phyloP scores from a whole-genome alignment of 2,888 invertebrate genomes.

The Ornithoptera alexandrae region DNA sequence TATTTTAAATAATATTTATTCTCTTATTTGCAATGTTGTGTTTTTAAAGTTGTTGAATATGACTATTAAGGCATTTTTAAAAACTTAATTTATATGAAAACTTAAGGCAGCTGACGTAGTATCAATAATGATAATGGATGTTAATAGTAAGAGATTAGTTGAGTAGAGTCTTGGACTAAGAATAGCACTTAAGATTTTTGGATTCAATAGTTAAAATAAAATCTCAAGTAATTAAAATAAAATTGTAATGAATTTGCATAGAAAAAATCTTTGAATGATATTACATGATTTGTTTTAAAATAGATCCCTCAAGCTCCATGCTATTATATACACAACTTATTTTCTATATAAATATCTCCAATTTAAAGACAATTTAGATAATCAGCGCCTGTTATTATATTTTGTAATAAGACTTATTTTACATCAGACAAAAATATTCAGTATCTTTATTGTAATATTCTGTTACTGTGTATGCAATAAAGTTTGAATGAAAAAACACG shows the following conservation, averaged over 20 bases:
- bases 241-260: conserved; percentile 6
- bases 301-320: neutral
- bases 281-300: neutral
- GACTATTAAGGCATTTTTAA: neutral
- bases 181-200: conserved; percentile 7
- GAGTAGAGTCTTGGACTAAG: conserved; percentile 11
- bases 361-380: too few relatives aligned
- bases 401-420: too few relatives aligned
- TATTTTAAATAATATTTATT: neutral
- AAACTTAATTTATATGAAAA: conserved; percentile 9
- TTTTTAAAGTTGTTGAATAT: too few relatives aligned
- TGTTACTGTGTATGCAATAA: too few relatives aligned
- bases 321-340: too few relatives aligned
- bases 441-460: too few relatives aligned
- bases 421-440: too few relatives aligned
- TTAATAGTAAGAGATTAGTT: conserved; percentile 18
- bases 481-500: too few relatives aligned
- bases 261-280: neutral
- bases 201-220: neutral
- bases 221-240: conserved; percentile 3
- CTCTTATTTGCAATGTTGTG: too few relatives aligned
- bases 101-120: conserved; percentile 13
- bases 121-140: conserved; percentile 23
- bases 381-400: too few relatives aligned
- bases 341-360: too few relatives aligned